Base-by-base conservation (phyloP, 2,113 vertebrate species). In the Perca schrenkii region DNA sequence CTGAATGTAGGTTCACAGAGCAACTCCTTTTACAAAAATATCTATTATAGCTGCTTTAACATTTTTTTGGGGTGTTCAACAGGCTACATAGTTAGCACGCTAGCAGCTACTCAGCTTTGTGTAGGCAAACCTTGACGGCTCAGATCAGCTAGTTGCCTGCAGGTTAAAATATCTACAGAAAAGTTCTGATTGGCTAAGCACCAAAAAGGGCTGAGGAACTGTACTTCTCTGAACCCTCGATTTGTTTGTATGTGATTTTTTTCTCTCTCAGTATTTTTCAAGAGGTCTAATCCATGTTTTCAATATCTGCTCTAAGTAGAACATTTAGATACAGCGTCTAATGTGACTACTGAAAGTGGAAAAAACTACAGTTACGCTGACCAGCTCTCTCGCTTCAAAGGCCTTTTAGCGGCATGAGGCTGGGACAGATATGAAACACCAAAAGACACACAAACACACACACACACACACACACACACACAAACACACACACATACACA, bases 381-480 rank as follows among this genome's bases (percentile, higher is more conserved):
- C 74, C 93, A 94, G 93, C 89, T 81, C 89, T 86, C 89, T 84
- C 5, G 63, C 91, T 92, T 95, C 92, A 95, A 95, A 95, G 91
- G 85, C 74, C 79, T 77, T 43, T 65, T 14, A 62, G 71, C 81
- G 61, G 86, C 90, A 86, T 64, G 76, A 90, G 85, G 85, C 78
- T 75, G 79, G 74, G 83, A 88, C 77, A 68, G 74, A 80, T 79
- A 84, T 85, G 82, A 78, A 83, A 84, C 80, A 83, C 79, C 13
- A 19, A 82, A 21, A 70, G 63, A 57, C 85, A 70, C 82, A 67
- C 31, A 34, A 5, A 34, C 47, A 79, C 57, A 82, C 43, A 85
- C 80, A 83, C 65, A 74, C 66, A 74, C 75, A 70, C 74, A 73
- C 52, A 64, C 66, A 68, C 46, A 74, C 72, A 77, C 67, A n/a